Evolutionary conservation across 2,888 invertebrate genomes (phyloP).

Genomic region (Dynastes maya): DNA sequence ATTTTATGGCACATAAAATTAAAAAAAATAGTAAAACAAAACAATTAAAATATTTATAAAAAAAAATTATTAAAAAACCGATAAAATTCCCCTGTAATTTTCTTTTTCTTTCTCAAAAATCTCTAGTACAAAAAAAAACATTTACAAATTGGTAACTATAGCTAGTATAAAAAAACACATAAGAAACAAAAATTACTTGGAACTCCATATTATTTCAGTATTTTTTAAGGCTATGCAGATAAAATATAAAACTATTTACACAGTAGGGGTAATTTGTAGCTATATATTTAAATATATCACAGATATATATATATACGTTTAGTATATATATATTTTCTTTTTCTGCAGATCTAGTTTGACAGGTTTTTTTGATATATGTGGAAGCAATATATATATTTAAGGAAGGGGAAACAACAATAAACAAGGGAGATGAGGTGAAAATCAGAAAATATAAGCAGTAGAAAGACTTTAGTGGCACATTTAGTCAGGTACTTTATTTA

Average conservation of each 20-base stretch:
- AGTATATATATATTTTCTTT: constrained; percentile 28
- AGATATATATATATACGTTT: constrained; percentile 58
- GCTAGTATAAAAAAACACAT: constrained; percentile 55
- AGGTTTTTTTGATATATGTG: constrained; percentile 34
- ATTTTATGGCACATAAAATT: constrained; percentile 48
- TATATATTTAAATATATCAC: constrained; percentile 62
- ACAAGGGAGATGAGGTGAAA: neutral
- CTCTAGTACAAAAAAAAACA: constrained; percentile 44
- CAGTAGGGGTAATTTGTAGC: constrained; percentile 55
- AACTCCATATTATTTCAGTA: constrained; percentile 44
- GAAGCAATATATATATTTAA: constrained; percentile 5
- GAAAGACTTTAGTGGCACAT: constrained; percentile 38
- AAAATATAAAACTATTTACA: constrained; percentile 55
- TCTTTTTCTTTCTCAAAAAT: constrained; percentile 8
- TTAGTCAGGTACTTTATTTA: constrained; percentile 40
- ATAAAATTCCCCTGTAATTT: constrained; percentile 43
- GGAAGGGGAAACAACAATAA: neutral
- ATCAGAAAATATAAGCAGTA: constrained; percentile 18
- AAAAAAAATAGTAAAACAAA: constrained; percentile 42
- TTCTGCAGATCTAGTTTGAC: constrained; percentile 55
- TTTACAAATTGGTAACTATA: constrained; percentile 58
- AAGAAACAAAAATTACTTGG: constrained; percentile 40
- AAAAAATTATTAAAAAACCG: constrained; percentile 27
- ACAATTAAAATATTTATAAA: constrained; percentile 16
- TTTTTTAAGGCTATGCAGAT: constrained; percentile 44